phyloP scores from a whole-genome alignment of 2,113 vertebrate species.

The Hippocampus zosterae region DNA sequence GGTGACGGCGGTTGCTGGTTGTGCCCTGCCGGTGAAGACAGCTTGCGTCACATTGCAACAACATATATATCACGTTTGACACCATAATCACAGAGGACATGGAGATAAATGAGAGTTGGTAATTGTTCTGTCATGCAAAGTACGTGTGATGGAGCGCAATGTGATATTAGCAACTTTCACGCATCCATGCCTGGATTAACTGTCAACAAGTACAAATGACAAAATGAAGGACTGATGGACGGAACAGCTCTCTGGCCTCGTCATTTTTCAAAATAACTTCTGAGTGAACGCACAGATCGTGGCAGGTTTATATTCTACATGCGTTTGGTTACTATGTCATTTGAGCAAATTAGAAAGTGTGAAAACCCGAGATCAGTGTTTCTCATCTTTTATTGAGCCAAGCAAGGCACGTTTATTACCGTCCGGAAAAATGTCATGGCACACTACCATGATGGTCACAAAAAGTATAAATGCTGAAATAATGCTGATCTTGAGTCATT shows the following conservation, averaged over 20 bases:
- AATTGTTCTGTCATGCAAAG: slow-evolving; percentile 59
- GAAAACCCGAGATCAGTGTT: neutral
- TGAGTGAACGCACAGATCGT: neutral
- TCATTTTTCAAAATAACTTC: neutral
- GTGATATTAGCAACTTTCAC: slow-evolving; percentile 18
- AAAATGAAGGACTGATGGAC: slow-evolving; percentile 22
- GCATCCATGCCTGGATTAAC: slow-evolving; percentile 18
- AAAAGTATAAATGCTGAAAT: neutral
- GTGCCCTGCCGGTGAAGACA: neutral
- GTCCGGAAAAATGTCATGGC: neutral
- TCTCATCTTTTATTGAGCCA: neutral
- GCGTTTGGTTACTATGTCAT: neutral
- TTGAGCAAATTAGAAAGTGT: slow-evolving; percentile 22
- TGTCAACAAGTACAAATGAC: slow-evolving; percentile 34
- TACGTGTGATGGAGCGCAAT: slow-evolving; percentile 38
- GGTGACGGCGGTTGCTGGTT: neutral
- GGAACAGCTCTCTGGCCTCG: neutral
- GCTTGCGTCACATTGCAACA: slow-evolving; percentile 4
- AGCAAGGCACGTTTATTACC: neutral
- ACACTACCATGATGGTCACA: neutral
- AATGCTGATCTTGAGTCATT: no score
- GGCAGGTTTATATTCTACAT: slow-evolving; percentile 7
- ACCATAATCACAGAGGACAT: slow-evolving; percentile 17
- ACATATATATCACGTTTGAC: neutral
- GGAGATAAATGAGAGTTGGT: slow-evolving; percentile 41